Evolutionary conservation across 2,113 vertebrate species (phyloP).

Genomic region (Isichthys henryi): DNA sequence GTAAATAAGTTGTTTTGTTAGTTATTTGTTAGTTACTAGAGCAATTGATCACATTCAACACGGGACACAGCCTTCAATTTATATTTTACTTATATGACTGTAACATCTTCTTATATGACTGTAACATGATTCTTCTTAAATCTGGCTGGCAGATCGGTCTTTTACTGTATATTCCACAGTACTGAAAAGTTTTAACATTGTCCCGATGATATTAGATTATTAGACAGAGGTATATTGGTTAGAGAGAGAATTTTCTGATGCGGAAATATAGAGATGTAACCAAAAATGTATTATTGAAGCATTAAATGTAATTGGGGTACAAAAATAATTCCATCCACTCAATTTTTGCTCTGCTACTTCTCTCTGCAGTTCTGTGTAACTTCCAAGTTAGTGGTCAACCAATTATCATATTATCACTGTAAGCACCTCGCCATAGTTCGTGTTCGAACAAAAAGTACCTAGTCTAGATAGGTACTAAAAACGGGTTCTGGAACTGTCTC

Average conservation of each 20-base stretch:
- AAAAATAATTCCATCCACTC: background rate
- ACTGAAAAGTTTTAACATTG: background rate
- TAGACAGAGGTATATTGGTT: no score
- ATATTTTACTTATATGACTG: background rate
- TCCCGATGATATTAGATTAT: background rate
- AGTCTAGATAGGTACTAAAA: background rate
- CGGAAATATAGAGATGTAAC: background rate
- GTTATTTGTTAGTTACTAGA: background rate
- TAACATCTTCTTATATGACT: background rate
- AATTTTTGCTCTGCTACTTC: background rate
- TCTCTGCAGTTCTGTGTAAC: background rate
- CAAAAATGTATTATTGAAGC: background rate
- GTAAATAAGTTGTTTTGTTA: background rate
- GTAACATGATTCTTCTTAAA: background rate
- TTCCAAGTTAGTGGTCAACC: background rate
- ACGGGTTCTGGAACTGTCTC: background rate
- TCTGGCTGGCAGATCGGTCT: background rate
- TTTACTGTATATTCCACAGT: background rate
- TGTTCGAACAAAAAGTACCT: background rate
- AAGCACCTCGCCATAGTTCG: background rate
- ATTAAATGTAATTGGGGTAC: background rate
- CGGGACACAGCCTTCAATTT: background rate
- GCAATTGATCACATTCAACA: background rate
- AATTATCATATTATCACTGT: background rate
- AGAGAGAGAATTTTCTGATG: background rate